Conservation (phyloP, 1,140 invertebrate genomes). For the Cyrtorhinus lividipennis region DNA sequence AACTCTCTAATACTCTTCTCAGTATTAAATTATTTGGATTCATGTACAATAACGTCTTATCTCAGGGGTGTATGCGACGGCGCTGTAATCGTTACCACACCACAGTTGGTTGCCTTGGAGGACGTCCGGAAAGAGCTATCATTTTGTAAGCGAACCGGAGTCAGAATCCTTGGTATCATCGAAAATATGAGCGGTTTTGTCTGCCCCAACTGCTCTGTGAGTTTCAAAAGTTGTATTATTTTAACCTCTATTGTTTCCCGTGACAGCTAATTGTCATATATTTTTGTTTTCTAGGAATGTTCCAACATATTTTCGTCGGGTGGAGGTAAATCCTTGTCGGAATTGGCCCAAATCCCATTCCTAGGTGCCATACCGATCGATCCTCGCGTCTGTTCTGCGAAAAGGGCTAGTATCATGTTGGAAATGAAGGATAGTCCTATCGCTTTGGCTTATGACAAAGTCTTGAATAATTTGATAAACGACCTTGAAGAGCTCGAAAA, state of each 20-base stretch:
- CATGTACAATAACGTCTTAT: no score
- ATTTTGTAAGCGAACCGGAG: slow-evolving; percentile 82
- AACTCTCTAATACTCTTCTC: no score
- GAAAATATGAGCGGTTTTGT: slow-evolving; percentile 94
- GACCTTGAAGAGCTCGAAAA: not conserved
- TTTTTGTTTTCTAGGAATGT: slow-evolving; percentile 36
- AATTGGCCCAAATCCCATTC: slow-evolving; percentile 46
- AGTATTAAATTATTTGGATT: no score
- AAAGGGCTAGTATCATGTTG: not conserved
- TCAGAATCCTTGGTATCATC: slow-evolving; percentile 79
- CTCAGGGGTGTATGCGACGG: slow-evolving; percentile 54
- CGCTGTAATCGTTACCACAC: slow-evolving; percentile 82
- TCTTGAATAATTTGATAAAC: not conserved
- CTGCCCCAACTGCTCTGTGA: slow-evolving; percentile 74
- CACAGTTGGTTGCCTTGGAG: slow-evolving; percentile 80
- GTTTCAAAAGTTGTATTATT: slow-evolving; percentile 27
- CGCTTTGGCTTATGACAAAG: not conserved
- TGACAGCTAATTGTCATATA: not conserved
- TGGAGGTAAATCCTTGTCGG: slow-evolving; percentile 49
- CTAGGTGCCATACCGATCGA: slow-evolving; percentile 68
- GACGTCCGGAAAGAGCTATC: slow-evolving; percentile 93
- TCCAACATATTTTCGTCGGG: slow-evolving; percentile 76
- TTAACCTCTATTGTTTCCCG: slow-evolving; percentile 5
- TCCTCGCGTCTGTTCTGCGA: slow-evolving; percentile 44
- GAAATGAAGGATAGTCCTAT: not conserved